Base-by-base conservation (phyloP, 2,888 invertebrate species). In the Tryphoninae sp. region DNA sequence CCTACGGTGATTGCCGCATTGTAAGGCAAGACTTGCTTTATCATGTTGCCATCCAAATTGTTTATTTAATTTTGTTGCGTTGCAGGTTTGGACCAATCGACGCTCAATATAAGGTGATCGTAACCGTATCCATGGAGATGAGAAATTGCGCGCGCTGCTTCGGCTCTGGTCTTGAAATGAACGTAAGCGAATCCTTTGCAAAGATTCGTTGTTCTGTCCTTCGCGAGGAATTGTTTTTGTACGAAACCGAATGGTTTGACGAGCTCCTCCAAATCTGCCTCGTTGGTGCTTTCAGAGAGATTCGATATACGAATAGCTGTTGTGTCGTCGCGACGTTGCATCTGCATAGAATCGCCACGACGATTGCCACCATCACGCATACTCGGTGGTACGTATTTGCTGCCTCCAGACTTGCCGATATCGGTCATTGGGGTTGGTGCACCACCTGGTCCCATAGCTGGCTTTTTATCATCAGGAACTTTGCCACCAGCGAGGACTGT, bases 151-250 rank as follows among this genome's bases (percentile, higher is more conserved):
- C 96, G 95, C 3, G 97, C 96, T 59, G 99, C 99, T 92, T 98
- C 98, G 88, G 96, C 96, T 87, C 96, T 94, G 87, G 96, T 96
- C 92, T 97, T 97, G 93, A 98, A 99, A 90, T 99, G 99, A 81
- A 99, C 98, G 92, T 99, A 99, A 13, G 99, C 99, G 93, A 99
- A 99, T 81, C 99, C 99, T 94, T 98, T 97, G 92, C 97, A 97
- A n/a, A 94, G 93, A 9, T 96, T 96, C 84, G 96, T 96, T 0
- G 94, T 93, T 92, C 97, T 97, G 89, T 99, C 99, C 92, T 98
- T 98, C 11, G 99, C 99, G 88, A 99, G 94, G 92, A 97, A 99
- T 88, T 99, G 95, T 91, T 99, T 97, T 87, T 96, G 96, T 83
- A 98, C 96, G 1, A 96, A 96, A 2, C 99, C 99, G 90, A 99